phyloP scores from a whole-genome alignment of 2,113 vertebrate genomes.

The Tragelaphus scriptus region DNA sequence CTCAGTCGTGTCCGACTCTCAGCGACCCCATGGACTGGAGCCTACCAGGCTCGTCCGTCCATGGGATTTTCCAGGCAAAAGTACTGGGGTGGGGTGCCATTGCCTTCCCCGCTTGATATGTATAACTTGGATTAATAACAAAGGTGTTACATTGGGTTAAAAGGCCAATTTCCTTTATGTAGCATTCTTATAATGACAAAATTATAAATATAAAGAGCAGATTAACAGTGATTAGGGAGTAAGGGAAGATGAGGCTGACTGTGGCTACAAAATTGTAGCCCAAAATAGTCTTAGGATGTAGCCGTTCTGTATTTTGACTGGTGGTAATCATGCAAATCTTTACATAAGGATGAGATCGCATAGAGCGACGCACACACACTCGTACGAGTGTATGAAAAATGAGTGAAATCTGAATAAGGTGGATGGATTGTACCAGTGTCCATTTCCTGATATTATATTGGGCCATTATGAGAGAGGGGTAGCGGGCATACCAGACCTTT shows the following conservation, averaged over 20 bases:
- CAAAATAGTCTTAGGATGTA: background rate
- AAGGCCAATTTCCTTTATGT: background rate
- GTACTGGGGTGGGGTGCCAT: too few species aligned
- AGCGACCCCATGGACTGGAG: too few species aligned
- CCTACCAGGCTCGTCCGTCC: too few species aligned
- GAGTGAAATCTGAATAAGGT: conserved; percentile 7
- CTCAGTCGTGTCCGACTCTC: too few species aligned
- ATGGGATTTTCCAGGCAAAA: too few species aligned
- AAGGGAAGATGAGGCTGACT: background rate
- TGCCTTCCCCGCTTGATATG: too few species aligned
- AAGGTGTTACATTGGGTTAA: background rate
- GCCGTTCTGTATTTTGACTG: background rate
- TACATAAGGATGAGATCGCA: background rate
- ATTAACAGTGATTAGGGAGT: background rate
- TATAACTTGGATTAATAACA: background rate
- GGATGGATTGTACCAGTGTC: background rate
- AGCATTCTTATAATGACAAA: background rate
- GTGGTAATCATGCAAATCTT: background rate
- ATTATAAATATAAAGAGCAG: background rate
- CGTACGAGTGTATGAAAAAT: background rate
- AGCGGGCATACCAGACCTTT: background rate
- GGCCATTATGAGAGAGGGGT: background rate
- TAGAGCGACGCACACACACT: background rate
- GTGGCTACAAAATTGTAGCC: background rate
- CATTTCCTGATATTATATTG: background rate